These are phyloP conservation scores for Coronaproctus castanopsis DNA, from an alignment of 2,888 invertebrate genomes.

Conservation along the genomic window DNA sequence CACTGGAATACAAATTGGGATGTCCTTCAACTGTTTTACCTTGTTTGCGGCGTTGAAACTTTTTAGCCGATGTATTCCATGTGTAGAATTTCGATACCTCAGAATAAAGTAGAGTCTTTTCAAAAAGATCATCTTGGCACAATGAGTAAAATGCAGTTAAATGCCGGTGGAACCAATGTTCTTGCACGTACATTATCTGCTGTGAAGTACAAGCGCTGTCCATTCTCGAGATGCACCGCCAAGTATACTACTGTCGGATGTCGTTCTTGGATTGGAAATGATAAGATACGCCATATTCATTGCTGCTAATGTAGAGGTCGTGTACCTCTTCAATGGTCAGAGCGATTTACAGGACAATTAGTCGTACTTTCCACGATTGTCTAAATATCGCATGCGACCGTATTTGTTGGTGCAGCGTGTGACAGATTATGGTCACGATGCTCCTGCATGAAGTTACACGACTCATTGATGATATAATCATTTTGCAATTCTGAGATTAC, in stretches of 20 bases:
- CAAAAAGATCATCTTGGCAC: slow-evolving; percentile 6
- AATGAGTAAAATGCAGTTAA: neutral
- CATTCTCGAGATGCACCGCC: neutral
- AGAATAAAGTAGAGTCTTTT: slow-evolving; percentile 12
- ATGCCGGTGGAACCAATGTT: slow-evolving; percentile 2
- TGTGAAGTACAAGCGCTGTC: slow-evolving; percentile 15
- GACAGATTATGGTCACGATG: too few species aligned
- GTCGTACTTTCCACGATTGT: too few species aligned
- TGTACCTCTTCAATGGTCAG: too few species aligned
- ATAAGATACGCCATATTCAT: slow-evolving; percentile 22
- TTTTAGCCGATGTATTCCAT: neutral
- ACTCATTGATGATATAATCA: too few species aligned
- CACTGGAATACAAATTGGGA: slow-evolving; percentile 15
- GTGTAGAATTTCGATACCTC: slow-evolving; percentile 14
- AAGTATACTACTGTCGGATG: slow-evolving; percentile 19
- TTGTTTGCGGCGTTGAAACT: slow-evolving; percentile 15
- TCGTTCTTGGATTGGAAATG: slow-evolving; percentile 21
- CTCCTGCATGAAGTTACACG: too few species aligned
- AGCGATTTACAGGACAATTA: too few species aligned
- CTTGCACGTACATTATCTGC: slow-evolving; percentile 10
- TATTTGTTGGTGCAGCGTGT: too few species aligned
- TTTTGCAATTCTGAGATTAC: too few species aligned
- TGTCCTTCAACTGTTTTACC: slow-evolving; percentile 18
- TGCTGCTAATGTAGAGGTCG: slow-evolving; percentile 22
- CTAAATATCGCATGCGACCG: too few species aligned